Base-by-base conservation (phyloP, 2,888 invertebrate genomes). In the Eurytoma adleriae region DNA sequence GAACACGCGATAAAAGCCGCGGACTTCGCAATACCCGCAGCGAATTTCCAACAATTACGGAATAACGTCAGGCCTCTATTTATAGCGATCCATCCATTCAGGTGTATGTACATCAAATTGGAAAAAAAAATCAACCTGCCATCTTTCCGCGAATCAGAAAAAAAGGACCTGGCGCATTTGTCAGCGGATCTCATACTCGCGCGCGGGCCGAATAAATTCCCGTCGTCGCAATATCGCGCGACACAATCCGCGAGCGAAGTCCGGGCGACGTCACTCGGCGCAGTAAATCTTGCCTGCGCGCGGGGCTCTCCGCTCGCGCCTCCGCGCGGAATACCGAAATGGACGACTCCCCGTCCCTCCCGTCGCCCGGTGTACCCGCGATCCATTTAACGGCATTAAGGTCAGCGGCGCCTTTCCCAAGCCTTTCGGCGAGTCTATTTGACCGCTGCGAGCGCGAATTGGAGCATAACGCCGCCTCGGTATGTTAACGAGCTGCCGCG, bases 391-490 rank as follows among this genome's bases (percentile, higher is more conserved):
- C 54, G 67, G 72, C 61, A 72, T 59, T 50, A 59, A 50, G 66
- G 64, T 71, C 40, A 52, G 5, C 73, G 73, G 27, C 30, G 56
- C 52, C 59, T 40, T 73, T 73, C 73, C 73, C 73, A 73, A 40
- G 64, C 59, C 14, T 59, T 40, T 40, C 7, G 16, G 70, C 70
- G 24, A 70, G 57, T 48, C 59, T 70, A 70, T 70, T 70, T 59
- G 20, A 70, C 56, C 56, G 56, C 3, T n/a, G 50, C 79, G 73
- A 52, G 56, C 67, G 80, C 76, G 83, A 84, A 85, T 80, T 80
- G 79, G 84, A 83, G 85, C 85, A 78, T 80, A 75, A 83, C 82
- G 80, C 75, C 78, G n/a, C n/a, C 75, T 61, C 74, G 75, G 52
- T 82, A 82, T 82, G 83, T 78, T 85, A 84, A 83, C 84, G 83